Percentiles rank a stretch among this genome's conserved stretches.
These are phyloP conservation scores for Homarus gammarus DNA, from an alignment of 2,888 invertebrate genomes.

Conservation along the genomic window DNA sequence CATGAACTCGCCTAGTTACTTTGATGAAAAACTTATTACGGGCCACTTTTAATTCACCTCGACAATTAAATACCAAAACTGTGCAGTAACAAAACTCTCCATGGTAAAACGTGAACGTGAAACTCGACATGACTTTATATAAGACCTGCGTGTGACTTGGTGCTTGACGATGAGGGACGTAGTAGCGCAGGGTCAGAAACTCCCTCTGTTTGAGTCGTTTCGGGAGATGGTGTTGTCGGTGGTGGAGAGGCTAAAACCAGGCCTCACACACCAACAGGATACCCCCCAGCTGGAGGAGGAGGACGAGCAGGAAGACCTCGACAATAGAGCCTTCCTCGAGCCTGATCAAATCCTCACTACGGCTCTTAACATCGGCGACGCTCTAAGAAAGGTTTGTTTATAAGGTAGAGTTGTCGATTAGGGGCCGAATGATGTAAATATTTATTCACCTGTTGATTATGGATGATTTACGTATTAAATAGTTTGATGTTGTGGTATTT, in stretches of 20 bases:
- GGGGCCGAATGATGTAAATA: too few species aligned
- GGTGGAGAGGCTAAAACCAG: slow-evolving; percentile 21
- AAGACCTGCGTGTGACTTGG: neutral
- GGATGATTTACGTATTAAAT: too few species aligned
- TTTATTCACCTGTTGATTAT: too few species aligned
- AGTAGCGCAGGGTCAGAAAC: neutral
- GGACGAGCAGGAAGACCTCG: neutral
- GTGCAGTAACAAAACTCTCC: too few species aligned
- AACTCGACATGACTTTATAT: too few species aligned
- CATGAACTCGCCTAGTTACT: too few species aligned
- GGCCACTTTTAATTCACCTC: too few species aligned
- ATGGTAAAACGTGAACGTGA: too few species aligned
- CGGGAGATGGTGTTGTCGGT: slow-evolving; percentile 11
- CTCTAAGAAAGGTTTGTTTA: neutral
- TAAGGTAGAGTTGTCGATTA: too few species aligned
- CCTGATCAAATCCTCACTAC: neutral
- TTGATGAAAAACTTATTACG: too few species aligned
- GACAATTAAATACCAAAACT: too few species aligned
- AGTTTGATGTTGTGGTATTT: too few species aligned
- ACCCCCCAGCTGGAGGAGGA: neutral
- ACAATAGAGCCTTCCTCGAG: neutral
- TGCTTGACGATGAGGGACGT: neutral
- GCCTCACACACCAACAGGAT: neutral
- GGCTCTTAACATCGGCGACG: neutral
- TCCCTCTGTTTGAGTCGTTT: neutral